phyloP scores from a whole-genome alignment of 2,888 invertebrate species.

The Dimorphilus gyrociliatus region DNA sequence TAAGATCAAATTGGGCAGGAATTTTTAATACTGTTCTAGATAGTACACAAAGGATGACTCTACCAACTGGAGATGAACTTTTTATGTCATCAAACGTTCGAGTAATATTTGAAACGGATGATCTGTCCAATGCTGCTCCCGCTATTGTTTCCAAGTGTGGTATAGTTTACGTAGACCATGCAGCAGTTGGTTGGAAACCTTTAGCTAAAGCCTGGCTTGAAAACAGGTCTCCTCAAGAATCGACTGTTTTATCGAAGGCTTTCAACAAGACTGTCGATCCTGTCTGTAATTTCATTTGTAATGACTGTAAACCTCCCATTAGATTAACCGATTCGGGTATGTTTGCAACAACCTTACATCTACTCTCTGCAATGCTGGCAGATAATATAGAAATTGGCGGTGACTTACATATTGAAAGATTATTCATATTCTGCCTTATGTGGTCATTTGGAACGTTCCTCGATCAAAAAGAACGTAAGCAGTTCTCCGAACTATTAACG shows the following conservation, averaged over 20 bases:
- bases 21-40: conserved; percentile 30
- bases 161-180: conserved; percentile 31
- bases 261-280: conserved; percentile 36
- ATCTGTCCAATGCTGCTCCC: conserved; percentile 27
- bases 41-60: conserved; percentile 24
- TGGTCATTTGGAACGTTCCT: conserved; percentile 37
- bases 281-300: conserved; percentile 26
- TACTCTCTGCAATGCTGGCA: conserved; percentile 35
- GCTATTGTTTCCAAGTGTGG: conserved; percentile 29
- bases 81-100: conserved; percentile 30
- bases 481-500: conserved; percentile 32
- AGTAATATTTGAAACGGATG: conserved; percentile 34
- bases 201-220: conserved; percentile 35
- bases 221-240: conserved; percentile 27
- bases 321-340: conserved; percentile 15
- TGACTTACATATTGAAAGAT: conserved; percentile 32
- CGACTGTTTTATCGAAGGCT: conserved; percentile 31
- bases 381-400: conserved; percentile 37
- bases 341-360: conserved; percentile 30
- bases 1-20: conserved; percentile 31
- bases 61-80: conserved; percentile 34
- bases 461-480: conserved; percentile 24
- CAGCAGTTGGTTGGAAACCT: conserved; percentile 35
- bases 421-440: conserved; percentile 36
- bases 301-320: conserved; percentile 13